These are phyloP conservation scores for Anser cygnoides DNA, from an alignment of 2,113 vertebrate species.

Conservation along the genomic window DNA sequence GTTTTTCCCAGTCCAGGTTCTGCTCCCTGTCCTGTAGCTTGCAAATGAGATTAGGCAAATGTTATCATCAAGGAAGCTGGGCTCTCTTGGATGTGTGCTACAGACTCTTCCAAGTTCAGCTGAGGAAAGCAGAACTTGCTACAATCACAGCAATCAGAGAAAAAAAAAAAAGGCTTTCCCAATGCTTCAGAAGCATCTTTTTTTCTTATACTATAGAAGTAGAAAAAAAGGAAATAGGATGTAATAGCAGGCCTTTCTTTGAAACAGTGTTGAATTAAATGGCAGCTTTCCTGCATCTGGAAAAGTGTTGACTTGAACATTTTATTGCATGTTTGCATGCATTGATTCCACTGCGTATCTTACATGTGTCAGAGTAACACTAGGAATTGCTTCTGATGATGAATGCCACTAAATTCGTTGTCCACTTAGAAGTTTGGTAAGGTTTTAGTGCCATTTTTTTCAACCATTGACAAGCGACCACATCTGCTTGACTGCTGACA, in stretches of 20 bases:
- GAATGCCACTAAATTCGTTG: neutral
- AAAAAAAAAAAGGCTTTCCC: neutral
- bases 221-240: constrained; percentile 14
- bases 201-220: neutral
- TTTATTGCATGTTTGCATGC: constrained; percentile 69
- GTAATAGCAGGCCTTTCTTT: constrained; percentile 13
- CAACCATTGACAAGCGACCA: neutral
- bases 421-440: constrained; percentile 1
- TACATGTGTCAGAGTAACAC: constrained; percentile 1
- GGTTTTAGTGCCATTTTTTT: constrained; percentile 18
- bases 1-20: neutral
- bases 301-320: constrained; percentile 15
- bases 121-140: constrained; percentile 7
- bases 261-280: constrained; percentile 19
- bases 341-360: constrained; percentile 23
- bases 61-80: neutral
- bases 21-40: neutral
- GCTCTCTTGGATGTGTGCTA: neutral
- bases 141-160: neutral
- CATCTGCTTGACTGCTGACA: neutral
- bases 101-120: neutral
- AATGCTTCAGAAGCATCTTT: neutral
- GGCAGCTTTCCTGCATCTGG: constrained; percentile 6
- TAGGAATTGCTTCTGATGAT: constrained; percentile 34
- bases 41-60: neutral